phyloP scores from a whole-genome alignment of 2,113 vertebrate species.

The Percopsis transmontana region DNA sequence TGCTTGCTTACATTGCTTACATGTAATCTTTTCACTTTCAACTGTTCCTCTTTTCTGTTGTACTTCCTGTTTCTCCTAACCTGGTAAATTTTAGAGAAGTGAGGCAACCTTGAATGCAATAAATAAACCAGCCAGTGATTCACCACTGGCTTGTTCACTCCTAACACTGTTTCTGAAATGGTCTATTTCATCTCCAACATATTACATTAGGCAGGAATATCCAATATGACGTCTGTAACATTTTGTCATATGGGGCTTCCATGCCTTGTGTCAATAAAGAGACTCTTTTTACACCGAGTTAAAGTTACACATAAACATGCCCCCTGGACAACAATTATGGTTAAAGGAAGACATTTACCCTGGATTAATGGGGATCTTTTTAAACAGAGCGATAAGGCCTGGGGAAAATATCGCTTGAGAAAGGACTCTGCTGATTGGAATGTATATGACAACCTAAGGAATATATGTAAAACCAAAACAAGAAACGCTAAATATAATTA shows the following conservation, averaged over 20 bases:
- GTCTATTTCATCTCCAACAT: background rate
- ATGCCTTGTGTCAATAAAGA: no score
- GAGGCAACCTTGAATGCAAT: background rate
- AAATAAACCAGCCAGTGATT: background rate
- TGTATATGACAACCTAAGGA: no score
- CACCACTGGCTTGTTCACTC: background rate
- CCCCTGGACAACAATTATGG: no score
- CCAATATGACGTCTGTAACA: background rate
- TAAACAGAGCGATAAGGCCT: no score
- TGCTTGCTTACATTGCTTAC: background rate
- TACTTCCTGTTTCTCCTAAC: background rate
- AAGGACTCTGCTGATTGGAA: no score
- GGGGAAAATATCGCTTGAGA: no score
- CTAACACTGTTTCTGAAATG: slow-evolving; percentile 19
- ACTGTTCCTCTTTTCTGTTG: background rate
- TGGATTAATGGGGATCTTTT: no score
- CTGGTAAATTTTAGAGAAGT: background rate
- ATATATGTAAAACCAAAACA: no score
- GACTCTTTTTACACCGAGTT: no score
- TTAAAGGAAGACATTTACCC: no score
- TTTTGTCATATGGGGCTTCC: slow-evolving; percentile 26
- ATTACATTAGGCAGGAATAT: slow-evolving; percentile 9
- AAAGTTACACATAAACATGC: no score
- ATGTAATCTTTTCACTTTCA: background rate
- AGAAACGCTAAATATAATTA: no score